Conservation (phyloP, 1,140 invertebrate species). For the Drosophila punjabiensis region DNA sequence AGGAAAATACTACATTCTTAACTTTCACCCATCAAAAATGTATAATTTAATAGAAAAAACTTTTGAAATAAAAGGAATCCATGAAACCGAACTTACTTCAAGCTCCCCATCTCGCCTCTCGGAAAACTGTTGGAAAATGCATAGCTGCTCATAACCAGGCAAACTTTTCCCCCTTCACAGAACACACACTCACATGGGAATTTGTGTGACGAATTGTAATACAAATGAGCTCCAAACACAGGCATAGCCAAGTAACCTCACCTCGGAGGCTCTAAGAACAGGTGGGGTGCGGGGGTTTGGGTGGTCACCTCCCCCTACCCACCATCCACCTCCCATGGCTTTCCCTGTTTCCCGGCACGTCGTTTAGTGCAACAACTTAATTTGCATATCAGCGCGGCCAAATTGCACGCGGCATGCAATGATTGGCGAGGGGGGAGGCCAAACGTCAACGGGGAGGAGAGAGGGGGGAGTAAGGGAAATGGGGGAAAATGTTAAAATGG, state of each 20-base stretch:
- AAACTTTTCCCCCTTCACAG: conserved; percentile 48
- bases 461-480: background rate
- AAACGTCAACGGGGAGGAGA: background rate
- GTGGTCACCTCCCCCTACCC: background rate
- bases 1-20: background rate
- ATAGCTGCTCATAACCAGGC: conserved; percentile 43
- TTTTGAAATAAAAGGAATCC: conserved; percentile 3
- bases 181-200: conserved; percentile 7
- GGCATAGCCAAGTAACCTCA: conserved; percentile 11
- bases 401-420: conserved; percentile 82
- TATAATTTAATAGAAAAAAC: background rate
- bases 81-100: conserved; percentile 5
- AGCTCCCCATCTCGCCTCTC: conserved; percentile 14
- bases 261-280: conserved; percentile 25
- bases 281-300: background rate
- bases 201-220: conserved; percentile 78
- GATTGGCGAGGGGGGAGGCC: conserved; percentile 3
- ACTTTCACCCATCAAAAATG: background rate
- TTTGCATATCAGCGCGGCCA: conserved; percentile 81
- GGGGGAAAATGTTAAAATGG: conserved; percentile 30
- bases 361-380: conserved; percentile 83
- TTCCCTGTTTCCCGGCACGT: conserved; percentile 78
- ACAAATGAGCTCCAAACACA: conserved; percentile 66
- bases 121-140: conserved; percentile 26
- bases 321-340: conserved; percentile 19